Evolutionary conservation across 2,797 vertebrate genomes (phyloP).

Genomic region (Tenualosa thibaudeaui): DNA sequence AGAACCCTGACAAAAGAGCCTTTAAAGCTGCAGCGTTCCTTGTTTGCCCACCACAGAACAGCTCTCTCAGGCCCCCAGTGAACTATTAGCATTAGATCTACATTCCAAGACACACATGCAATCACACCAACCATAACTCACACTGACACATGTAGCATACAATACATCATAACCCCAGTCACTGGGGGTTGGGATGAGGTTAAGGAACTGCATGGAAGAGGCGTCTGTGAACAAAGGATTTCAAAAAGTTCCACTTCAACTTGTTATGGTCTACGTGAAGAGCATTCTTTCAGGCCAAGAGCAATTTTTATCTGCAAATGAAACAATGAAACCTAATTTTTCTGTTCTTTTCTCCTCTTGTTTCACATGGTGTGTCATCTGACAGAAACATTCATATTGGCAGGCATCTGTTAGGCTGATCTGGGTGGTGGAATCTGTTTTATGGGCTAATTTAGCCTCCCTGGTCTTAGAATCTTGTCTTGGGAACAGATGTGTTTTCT

Average conservation of each 20-base stretch:
- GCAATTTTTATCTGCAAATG: not conserved
- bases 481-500: not conserved
- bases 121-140: slow-evolving; percentile 5
- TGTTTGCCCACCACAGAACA: not conserved
- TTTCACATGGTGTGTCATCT: not conserved
- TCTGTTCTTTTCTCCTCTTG: not conserved
- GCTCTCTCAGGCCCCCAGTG: not conserved
- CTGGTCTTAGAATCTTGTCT: not conserved
- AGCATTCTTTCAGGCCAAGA: not conserved
- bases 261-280: not conserved
- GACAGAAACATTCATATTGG: not conserved
- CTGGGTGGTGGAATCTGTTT: not conserved
- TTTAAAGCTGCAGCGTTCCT: not conserved
- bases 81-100: not conserved
- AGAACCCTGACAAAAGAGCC: not conserved
- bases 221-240: not conserved
- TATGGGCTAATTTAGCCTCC: not conserved
- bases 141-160: not conserved
- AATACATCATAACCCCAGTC: not conserved
- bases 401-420: not conserved
- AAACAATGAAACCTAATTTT: not conserved
- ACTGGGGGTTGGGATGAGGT: not conserved
- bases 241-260: not conserved
- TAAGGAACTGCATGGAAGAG: not conserved
- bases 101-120: slow-evolving; percentile 17